These are phyloP conservation scores for Mionectes olivaceus DNA, from an alignment of 2,797 vertebrate genomes.

Conservation along the genomic window DNA sequence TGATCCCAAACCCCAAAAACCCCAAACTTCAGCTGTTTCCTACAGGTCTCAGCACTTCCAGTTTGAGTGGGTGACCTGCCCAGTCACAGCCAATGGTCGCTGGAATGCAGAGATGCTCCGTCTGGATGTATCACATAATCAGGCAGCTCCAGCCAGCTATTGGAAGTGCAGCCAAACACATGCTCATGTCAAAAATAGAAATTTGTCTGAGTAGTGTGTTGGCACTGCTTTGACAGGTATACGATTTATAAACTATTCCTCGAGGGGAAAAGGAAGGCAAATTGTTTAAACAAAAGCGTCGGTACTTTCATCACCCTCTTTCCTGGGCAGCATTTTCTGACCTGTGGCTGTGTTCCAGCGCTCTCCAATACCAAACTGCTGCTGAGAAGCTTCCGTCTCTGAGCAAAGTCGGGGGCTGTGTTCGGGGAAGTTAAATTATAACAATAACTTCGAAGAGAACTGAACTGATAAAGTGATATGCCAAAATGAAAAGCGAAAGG, in stretches of 20 bases:
- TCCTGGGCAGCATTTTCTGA: not conserved
- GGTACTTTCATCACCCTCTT: slow-evolving; percentile 32
- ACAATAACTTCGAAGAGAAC: not conserved
- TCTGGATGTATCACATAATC: not conserved
- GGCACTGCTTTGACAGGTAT: not conserved
- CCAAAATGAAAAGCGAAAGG: not conserved
- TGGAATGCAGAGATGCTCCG: not conserved
- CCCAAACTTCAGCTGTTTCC: not conserved
- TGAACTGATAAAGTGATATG: not conserved
- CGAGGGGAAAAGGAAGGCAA: slow-evolving; percentile 4
- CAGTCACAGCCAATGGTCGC: not conserved
- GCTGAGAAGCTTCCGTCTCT: slow-evolving; percentile 9
- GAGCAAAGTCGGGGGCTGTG: not conserved
- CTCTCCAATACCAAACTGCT: not conserved
- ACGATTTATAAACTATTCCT: slow-evolving; percentile 24
- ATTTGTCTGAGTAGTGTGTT: not conserved
- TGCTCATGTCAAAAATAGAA: slow-evolving; percentile 20
- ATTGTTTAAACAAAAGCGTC: slow-evolving; percentile 18
- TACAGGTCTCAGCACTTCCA: not conserved
- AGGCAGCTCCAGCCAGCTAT: not conserved
- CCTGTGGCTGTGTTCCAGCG: not conserved
- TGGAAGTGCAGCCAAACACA: slow-evolving; percentile 16
- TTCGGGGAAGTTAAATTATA: slow-evolving; percentile 4
- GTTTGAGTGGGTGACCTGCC: not conserved
- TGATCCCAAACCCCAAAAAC: fast-evolving